These are phyloP conservation scores for Malurus elegans DNA, from an alignment of 2,113 vertebrate genomes.

Conservation along the genomic window DNA sequence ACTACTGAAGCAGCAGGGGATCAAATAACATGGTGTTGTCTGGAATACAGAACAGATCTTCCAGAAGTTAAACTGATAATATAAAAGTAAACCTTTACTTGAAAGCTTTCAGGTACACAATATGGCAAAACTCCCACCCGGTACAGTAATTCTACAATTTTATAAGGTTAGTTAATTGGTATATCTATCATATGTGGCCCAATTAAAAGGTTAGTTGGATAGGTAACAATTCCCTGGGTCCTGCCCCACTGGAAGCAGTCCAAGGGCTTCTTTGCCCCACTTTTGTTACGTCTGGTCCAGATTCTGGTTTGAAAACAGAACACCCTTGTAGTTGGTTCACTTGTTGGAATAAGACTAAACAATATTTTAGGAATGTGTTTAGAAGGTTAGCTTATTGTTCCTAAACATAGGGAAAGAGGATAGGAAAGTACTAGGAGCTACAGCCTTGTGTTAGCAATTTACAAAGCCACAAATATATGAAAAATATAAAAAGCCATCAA, in stretches of 20 bases:
- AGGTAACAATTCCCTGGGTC: background rate
- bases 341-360: background rate
- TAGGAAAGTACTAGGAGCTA: background rate
- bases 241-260: background rate
- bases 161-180: background rate
- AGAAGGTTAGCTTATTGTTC: background rate
- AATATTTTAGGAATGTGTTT: background rate
- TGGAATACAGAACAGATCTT: background rate
- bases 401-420: background rate
- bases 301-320: background rate
- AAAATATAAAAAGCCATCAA: background rate
- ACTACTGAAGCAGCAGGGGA: background rate
- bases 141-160: background rate
- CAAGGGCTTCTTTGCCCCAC: background rate
- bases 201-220: background rate
- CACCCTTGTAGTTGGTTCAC: background rate
- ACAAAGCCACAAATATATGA: background rate
- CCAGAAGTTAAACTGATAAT: fast-evolving
- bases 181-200: background rate
- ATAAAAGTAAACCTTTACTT: background rate
- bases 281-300: background rate
- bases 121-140: fast-evolving
- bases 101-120: background rate
- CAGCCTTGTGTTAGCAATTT: background rate
- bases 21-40: background rate